A percentile compares a stretch with the other conserved stretches of the same genome.
Conservation (phyloP, 2,888 invertebrate species). For the Elegia similella region DNA sequence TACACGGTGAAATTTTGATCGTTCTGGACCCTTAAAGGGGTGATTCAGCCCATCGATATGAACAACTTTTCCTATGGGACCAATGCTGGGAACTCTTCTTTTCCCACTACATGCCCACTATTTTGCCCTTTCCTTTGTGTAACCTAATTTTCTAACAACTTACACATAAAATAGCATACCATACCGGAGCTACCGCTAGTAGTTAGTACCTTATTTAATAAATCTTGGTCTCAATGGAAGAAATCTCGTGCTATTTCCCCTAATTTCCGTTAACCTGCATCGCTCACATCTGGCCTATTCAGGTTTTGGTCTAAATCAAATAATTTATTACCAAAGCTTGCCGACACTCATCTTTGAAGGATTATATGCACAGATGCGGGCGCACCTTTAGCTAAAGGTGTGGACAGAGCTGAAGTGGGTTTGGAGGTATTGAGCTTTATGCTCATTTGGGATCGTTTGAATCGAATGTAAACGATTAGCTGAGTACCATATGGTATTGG, state of each 20-base stretch:
- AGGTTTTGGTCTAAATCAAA: slow-evolving; percentile 11
- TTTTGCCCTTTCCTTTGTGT: no score
- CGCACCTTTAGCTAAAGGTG: slow-evolving; percentile 56
- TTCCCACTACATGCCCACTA: no score
- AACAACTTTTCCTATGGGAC: no score
- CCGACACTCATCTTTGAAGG: slow-evolving; percentile 42
- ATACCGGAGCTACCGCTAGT: no score
- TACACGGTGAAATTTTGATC: no score
- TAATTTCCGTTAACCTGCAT: slow-evolving; percentile 4
- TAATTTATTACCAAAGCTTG: slow-evolving; percentile 44
- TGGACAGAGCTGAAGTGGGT: slow-evolving; percentile 18
- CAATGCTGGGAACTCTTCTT: no score
- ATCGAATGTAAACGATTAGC: background rate
- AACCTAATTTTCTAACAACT: no score
- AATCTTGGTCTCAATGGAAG: no score
- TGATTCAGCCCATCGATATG: no score
- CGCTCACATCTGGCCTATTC: slow-evolving; percentile 8
- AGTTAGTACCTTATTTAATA: no score
- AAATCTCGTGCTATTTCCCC: background rate
- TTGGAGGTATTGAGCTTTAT: background rate
- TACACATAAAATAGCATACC: no score
- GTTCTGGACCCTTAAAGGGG: no score
- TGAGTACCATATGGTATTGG: background rate
- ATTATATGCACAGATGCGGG: slow-evolving; percentile 66
- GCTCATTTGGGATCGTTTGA: background rate